Base-by-base conservation (phyloP, 2,888 invertebrate species). In the Nephrotoma guestfalica region DNA sequence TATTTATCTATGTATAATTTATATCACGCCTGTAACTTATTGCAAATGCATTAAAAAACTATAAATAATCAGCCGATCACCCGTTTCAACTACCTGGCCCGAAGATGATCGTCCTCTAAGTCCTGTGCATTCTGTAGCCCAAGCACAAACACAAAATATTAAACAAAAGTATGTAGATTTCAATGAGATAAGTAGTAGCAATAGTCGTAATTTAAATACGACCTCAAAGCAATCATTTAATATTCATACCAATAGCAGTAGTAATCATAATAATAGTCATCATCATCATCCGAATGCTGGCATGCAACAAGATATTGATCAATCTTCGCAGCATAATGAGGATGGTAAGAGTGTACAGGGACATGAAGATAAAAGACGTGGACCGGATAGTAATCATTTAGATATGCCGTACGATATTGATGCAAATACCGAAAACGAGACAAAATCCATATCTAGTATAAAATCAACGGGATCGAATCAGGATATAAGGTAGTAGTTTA, bases 361-460 rank as follows among this genome's bases (percentile, higher is more conserved):
- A 3, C 51, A 57, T 15, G 51, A 51, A 2, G 47, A 45, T 51
- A 30, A 40, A 83, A 40, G 86, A 71, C 11, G 86, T 85, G 51
- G 47, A 86, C 43, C 30, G 85, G 87, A 89, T 88, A 86, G 88
- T 87, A 90, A 90, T 88, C 96, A 95, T 92, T 95, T 95, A 90
- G 96, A 95, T 91, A 96, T 86, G 15, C 51, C 96, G 45, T 97
- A 97, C 92, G 98, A 97, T 91, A 93, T 97, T 89, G 97, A 98
- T 90, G 97, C 97, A 88, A 97, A 97, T 91, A 96, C 97, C 88
- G 97, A 98, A 91, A 96, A 97, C 87, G 97, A 98, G 92, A 97
- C 98, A 4, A 95, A 97, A 89, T 97, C 97, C 88, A 96, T 96
- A 88, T 96, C 96, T 91, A 96, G 96, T 91, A 94, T 95, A 86